Evolutionary conservation across 2,113 vertebrate genomes (phyloP), one percentile per base, ranked within the genome.

Genomic region (Nipponia nippon): DNA sequence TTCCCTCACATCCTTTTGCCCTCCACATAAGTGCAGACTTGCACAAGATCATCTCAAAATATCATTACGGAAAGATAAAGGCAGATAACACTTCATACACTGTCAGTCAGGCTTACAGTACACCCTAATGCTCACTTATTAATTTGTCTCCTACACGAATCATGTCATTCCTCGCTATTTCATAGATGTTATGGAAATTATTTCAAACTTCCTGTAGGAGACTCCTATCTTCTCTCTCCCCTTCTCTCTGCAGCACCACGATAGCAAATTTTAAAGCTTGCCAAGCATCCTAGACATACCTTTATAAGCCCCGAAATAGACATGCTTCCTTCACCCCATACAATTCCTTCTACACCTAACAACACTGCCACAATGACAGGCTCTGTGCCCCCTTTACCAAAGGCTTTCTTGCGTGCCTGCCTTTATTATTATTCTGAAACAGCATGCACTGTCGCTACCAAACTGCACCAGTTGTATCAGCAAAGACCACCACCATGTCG

Each of bases 21-120:
- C 56, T 75, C 52, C 47, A 16, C 14, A 12, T 27, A 81, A 83
- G 3, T 69, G 53, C 25, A 80, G 53, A 61, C 40, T 79, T 67
- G 27, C n/a, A 59, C 30, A 81, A 83, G 50, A 91, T 90, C 26
- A 34, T 71, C 47, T 69, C 58, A 81, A 92, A 95, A 87, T 40
- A 80, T 49, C 12, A 55, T 49, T 78, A 77, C 69, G 62, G 46
- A 79, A 91, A 90, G 44, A 38, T 6, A 83, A 65, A 65, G 62
- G 53, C 62, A 88, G 49, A 0, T 56, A 76, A 79, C 36, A 58
- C 69, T 69, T 72, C 38, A 46, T 19, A 38, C 7, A 6, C 15
- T 67, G 66, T 36, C 79, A 75, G 47, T 58, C 84, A 83, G 56
- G 11, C 46, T 83, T 49, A 53, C 23, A 69, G 58, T 49, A 73